phyloP scores from a whole-genome alignment of 2,888 invertebrate species.

The Sympetrum striolatum region DNA sequence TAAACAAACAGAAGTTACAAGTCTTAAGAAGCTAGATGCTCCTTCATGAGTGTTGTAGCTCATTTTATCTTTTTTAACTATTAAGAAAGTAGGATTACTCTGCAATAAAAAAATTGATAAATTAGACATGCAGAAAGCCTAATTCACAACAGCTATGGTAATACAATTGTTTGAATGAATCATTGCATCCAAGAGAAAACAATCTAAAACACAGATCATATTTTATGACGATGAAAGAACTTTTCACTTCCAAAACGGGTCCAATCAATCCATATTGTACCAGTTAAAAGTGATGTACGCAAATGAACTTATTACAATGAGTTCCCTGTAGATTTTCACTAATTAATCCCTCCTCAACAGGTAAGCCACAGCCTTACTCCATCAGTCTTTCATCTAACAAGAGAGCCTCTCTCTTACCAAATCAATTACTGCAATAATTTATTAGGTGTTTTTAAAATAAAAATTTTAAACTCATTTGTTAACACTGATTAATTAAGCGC shows the following conservation, averaged over 20 bases:
- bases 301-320: background rate
- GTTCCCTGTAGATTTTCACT: background rate
- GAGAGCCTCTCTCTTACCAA: background rate
- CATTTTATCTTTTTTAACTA: background rate
- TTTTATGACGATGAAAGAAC: background rate
- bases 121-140: background rate
- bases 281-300: background rate
- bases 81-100: background rate
- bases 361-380: constrained; percentile 6
- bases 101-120: background rate
- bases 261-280: background rate
- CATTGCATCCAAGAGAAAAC: background rate
- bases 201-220: background rate
- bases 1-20: background rate
- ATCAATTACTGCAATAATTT: background rate
- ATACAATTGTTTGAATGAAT: background rate
- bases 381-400: background rate
- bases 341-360: background rate
- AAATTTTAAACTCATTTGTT: background rate
- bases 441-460: background rate
- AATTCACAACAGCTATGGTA: background rate
- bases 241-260: background rate
- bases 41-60: background rate
- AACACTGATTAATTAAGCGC: background rate
- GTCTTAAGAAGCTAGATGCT: background rate